These are phyloP conservation scores for Graphium colonna DNA, from an alignment of 2,888 invertebrate genomes.

Conservation along the genomic window DNA sequence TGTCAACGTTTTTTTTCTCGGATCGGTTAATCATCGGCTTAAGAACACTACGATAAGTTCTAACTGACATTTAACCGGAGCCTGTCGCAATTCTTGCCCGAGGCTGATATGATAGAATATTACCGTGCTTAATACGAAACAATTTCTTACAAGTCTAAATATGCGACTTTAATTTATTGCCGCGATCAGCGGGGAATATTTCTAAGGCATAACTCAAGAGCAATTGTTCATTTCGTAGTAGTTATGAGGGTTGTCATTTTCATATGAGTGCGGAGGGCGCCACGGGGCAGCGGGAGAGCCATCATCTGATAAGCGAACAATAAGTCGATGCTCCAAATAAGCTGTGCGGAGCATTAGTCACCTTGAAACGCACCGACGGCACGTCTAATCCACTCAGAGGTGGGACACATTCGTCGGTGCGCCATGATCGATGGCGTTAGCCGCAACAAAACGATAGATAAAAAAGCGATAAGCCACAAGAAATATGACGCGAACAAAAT, in stretches of 20 bases:
- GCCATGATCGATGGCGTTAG: constrained; percentile 75
- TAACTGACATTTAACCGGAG: constrained; percentile 28
- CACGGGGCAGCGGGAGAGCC: constrained; percentile 36
- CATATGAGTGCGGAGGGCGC: constrained; percentile 23
- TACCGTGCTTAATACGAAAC: constrained; percentile 59
- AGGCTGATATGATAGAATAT: constrained; percentile 43
- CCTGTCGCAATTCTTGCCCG: constrained; percentile 54
- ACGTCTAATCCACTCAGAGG: constrained; percentile 77
- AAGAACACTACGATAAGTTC: not conserved
- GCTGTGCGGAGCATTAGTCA: constrained; percentile 66
- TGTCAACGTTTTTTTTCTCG: constrained; percentile 15
- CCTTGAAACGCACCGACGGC: constrained; percentile 55
- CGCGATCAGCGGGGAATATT: constrained; percentile 63
- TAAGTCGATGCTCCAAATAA: constrained; percentile 75
- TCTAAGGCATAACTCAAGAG: constrained; percentile 60
- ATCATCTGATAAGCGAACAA: constrained; percentile 73
- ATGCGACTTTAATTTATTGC: constrained; percentile 67
- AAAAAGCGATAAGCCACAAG: constrained; percentile 77
- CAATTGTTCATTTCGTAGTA: constrained; percentile 52
- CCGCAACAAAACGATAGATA: constrained; percentile 79
- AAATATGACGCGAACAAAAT: constrained; percentile 81
- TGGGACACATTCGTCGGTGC: constrained; percentile 74
- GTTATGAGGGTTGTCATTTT: constrained; percentile 29
- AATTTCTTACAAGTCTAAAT: constrained; percentile 59
- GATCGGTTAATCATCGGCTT: not conserved